A percentile compares a stretch with the other conserved stretches of the same genome.
Evolutionary conservation across 2,113 vertebrate genomes (phyloP).

Genomic region (Puma concolor): DNA sequence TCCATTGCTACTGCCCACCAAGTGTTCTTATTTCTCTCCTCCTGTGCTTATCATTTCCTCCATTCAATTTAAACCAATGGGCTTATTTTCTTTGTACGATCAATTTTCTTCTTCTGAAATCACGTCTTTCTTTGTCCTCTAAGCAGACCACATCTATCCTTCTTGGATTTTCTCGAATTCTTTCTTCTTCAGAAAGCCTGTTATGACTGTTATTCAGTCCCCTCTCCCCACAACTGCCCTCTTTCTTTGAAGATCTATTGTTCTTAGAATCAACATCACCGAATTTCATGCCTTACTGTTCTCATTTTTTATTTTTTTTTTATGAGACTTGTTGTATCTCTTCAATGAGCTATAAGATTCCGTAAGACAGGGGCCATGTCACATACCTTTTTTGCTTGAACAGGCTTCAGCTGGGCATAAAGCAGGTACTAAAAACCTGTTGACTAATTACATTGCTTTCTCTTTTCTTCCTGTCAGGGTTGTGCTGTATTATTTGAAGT

Average conservation of each 20-base stretch:
- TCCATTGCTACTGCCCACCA: background rate
- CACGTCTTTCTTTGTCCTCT: background rate
- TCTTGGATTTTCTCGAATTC: background rate
- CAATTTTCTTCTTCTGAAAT: background rate
- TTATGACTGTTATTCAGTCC: background rate
- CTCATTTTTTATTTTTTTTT: background rate
- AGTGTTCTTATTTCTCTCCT: background rate
- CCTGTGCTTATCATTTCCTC: background rate
- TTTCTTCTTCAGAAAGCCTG: background rate
- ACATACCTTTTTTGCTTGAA: background rate
- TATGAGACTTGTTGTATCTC: background rate
- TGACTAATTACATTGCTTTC: background rate
- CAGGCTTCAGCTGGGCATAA: background rate
- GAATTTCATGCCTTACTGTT: background rate
- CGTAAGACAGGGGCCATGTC: background rate
- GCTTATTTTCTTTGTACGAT: background rate
- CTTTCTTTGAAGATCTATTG: background rate
- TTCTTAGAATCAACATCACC: background rate
- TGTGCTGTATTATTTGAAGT: background rate
- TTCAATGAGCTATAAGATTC: background rate
- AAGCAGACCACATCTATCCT: background rate
- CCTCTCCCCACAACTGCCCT: accelerated
- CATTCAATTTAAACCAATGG: background rate
- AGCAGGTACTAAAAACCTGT: background rate
- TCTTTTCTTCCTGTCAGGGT: background rate